Percentiles rank a stretch among this genome's conserved stretches.
phyloP scores from a whole-genome alignment of 2,888 invertebrate genomes.

The Oxytorus armatus region DNA sequence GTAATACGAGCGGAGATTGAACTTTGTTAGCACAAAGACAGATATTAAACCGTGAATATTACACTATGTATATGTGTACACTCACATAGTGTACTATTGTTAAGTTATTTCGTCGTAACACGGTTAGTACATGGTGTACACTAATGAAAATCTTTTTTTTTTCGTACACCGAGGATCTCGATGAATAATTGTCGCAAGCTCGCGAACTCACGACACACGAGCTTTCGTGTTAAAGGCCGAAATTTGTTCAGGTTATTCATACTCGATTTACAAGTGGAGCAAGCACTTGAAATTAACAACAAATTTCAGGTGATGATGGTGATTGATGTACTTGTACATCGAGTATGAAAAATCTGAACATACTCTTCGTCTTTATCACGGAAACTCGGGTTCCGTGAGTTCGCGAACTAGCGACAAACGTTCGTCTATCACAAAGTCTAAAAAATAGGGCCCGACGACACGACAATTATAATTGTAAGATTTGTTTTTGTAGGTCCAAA shows the following conservation, averaged over 20 bases:
- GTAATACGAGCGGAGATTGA: conserved; percentile 38
- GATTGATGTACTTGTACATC: too few species aligned
- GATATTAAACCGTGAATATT: conserved; percentile 55
- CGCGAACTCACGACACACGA: background rate
- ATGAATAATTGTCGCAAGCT: conserved; percentile 23
- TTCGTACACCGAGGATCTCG: background rate
- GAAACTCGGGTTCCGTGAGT: too few species aligned
- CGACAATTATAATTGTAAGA: too few species aligned
- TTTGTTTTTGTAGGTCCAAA: too few species aligned
- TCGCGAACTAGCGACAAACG: too few species aligned
- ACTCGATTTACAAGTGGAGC: too few species aligned
- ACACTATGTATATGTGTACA: conserved; percentile 12
- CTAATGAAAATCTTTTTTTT: conserved; percentile 48
- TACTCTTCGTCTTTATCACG: too few species aligned
- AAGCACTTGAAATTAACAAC: too few species aligned
- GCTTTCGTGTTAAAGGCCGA: background rate
- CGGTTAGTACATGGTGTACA: background rate
- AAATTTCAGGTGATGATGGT: too few species aligned
- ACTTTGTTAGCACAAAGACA: conserved; percentile 30
- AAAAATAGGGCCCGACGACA: too few species aligned
- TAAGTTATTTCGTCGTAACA: conserved; percentile 23
- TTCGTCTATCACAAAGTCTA: too few species aligned
- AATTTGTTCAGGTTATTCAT: background rate
- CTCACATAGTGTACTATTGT: conserved; percentile 15
- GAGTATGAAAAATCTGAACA: too few species aligned